phyloP scores from a whole-genome alignment of 2,113 vertebrate genomes.

The Pseudopodoces humilis region DNA sequence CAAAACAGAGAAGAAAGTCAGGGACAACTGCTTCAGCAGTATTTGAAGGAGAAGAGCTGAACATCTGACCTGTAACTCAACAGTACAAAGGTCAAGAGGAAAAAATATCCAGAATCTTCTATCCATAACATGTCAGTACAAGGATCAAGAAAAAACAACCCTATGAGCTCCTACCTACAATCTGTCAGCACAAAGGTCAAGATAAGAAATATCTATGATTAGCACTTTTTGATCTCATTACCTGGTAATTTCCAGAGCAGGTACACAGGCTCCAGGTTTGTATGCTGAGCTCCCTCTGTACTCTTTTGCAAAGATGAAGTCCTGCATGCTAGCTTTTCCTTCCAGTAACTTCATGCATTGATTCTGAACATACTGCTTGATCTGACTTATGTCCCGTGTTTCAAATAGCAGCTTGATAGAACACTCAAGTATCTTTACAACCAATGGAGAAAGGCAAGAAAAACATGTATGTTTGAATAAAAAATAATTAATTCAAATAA shows the following conservation, averaged over 20 bases:
- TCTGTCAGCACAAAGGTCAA: background rate
- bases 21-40: background rate
- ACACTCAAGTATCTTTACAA: constrained; percentile 90
- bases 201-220: background rate
- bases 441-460: background rate
- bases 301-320: constrained; percentile 97
- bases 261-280: constrained; percentile 90
- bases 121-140: background rate
- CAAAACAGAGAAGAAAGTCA: background rate
- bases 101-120: background rate
- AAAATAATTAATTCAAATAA: background rate
- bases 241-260: constrained; percentile 96
- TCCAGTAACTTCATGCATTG: constrained; percentile 94
- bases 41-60: background rate
- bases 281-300: constrained; percentile 92
- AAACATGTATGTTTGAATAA: background rate
- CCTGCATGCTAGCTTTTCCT: constrained; percentile 93
- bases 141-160: background rate
- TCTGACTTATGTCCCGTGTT: constrained; percentile 95
- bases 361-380: constrained; percentile 93
- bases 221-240: constrained; percentile 48
- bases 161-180: background rate
- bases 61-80: background rate
- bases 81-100: background rate
- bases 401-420: constrained; percentile 98